Conservation (phyloP, 92 coral and sea anemone genomes). For the Zoanthus gigantus region DNA sequence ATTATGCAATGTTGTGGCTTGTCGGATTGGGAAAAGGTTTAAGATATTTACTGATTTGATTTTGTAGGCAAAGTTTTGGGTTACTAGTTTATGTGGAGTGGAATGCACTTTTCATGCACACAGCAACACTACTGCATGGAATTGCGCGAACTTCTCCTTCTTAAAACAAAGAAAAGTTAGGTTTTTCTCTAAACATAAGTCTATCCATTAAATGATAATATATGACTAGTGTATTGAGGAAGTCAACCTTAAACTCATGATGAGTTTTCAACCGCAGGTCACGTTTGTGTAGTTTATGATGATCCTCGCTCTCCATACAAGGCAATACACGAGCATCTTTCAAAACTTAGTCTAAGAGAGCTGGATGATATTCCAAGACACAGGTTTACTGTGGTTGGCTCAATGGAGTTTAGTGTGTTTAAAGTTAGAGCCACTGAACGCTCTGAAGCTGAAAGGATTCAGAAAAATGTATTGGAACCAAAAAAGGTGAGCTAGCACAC, state of each 20-base stretch:
- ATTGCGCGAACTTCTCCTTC: too few relatives aligned
- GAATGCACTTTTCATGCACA: not conserved
- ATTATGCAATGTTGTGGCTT: too few relatives aligned
- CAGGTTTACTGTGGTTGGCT: conserved; percentile 71
- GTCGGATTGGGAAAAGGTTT: too few relatives aligned
- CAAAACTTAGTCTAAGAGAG: conserved; percentile 56
- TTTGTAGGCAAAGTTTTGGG: too few relatives aligned
- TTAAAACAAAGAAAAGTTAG: too few relatives aligned
- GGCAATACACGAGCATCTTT: conserved; percentile 62
- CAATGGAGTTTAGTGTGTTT: conserved; percentile 76
- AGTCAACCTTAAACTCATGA: too few relatives aligned
- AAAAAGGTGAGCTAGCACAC: conserved; percentile 2
- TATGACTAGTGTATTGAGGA: too few relatives aligned
- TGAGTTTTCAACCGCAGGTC: conserved; percentile 36
- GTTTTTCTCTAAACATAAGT: too few relatives aligned
- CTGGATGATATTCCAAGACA: conserved; percentile 70
- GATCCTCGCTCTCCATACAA: conserved; percentile 77
- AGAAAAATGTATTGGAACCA: conserved; percentile 71
- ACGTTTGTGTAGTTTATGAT: conserved; percentile 72
- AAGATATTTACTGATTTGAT: too few relatives aligned
- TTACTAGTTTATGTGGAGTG: not conserved
- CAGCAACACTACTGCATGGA: too few relatives aligned
- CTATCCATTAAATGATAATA: too few relatives aligned
- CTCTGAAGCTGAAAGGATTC: conserved; percentile 41
- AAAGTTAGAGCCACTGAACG: conserved; percentile 57